Percentiles rank a stretch among this genome's conserved stretches.
Conservation (phyloP, 2,113 vertebrate species). For the Lampris megalopsis region DNA sequence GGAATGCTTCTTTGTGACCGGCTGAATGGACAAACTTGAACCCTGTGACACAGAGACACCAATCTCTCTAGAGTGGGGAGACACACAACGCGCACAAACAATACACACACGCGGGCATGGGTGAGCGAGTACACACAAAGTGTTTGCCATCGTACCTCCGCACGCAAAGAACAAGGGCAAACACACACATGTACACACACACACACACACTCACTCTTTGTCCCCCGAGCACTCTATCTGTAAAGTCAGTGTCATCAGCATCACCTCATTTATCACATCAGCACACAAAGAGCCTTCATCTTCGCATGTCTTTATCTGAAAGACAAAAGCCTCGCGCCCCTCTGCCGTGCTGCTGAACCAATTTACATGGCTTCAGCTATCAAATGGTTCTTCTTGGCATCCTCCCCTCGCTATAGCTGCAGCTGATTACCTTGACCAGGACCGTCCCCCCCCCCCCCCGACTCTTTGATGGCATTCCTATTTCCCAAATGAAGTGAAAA, state of each 20-base stretch:
- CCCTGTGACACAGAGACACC: slow-evolving; percentile 43
- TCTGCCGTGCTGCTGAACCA: slow-evolving; percentile 50
- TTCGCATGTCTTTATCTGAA: slow-evolving; percentile 56
- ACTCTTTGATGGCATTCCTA: slow-evolving; percentile 55
- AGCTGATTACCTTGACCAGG: slow-evolving; percentile 43
- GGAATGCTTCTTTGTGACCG: slow-evolving; percentile 60
- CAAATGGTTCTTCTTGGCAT: slow-evolving; percentile 15
- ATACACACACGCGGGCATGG: not conserved
- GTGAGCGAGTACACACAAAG: slow-evolving; percentile 11
- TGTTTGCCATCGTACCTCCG: not conserved
- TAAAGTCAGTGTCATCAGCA: slow-evolving; percentile 44
- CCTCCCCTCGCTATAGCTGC: slow-evolving; percentile 23
- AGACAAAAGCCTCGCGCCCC: slow-evolving; percentile 58
- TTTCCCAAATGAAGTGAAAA: slow-evolving; percentile 39
- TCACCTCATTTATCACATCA: slow-evolving; percentile 24
- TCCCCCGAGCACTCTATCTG: slow-evolving; percentile 16
- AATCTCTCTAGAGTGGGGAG: slow-evolving; percentile 20
- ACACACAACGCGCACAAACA: not conserved
- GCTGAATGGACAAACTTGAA: slow-evolving; percentile 62
- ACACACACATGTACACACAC: not conserved
- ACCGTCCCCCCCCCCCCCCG: slow-evolving; percentile 15
- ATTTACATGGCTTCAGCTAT: slow-evolving; percentile 55
- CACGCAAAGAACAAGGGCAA: not conserved
- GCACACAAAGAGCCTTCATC: slow-evolving; percentile 44
- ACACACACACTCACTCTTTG: slow-evolving; percentile 1